Conservation (phyloP, 2,113 vertebrate genomes). For the Corydoras maculifer region DNA sequence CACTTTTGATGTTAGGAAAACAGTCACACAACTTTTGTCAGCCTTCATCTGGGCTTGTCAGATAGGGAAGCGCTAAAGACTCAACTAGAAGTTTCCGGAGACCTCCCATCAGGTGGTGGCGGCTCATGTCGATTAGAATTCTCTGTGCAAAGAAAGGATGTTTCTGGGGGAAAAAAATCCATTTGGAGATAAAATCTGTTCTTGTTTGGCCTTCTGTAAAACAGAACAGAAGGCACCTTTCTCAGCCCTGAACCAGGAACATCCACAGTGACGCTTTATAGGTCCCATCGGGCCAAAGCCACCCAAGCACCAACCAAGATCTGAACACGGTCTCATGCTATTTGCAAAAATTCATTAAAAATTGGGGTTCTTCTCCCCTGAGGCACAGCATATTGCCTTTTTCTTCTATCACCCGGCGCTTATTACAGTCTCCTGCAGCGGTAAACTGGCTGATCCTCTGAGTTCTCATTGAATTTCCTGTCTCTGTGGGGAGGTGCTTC, state of each 20-base stretch:
- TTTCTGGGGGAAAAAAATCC: not conserved
- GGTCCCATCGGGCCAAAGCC: not conserved
- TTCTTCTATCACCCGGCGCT: not conserved
- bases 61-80: conserved; percentile 26
- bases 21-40: conserved; percentile 45
- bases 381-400: conserved; percentile 1
- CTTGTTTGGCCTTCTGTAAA: conserved; percentile 15
- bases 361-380: not conserved
- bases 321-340: not conserved
- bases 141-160: conserved; percentile 8
- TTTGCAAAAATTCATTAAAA: conserved; percentile 7
- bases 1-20: conserved; percentile 41
- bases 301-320: not conserved
- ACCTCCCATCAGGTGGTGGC: conserved; percentile 36
- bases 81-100: conserved; percentile 26
- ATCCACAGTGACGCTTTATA: not conserved
- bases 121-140: conserved; percentile 28
- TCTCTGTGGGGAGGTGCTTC: not conserved
- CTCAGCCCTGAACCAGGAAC: not conserved
- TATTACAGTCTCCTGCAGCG: conserved; percentile 17
- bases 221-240: not conserved
- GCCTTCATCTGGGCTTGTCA: conserved; percentile 42
- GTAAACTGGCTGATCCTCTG: conserved; percentile 9
- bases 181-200: not conserved
- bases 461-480: conserved; percentile 19